These are phyloP conservation scores for Zygogramma bicolorata DNA, from an alignment of 2,888 invertebrate species.

Conservation along the genomic window DNA sequence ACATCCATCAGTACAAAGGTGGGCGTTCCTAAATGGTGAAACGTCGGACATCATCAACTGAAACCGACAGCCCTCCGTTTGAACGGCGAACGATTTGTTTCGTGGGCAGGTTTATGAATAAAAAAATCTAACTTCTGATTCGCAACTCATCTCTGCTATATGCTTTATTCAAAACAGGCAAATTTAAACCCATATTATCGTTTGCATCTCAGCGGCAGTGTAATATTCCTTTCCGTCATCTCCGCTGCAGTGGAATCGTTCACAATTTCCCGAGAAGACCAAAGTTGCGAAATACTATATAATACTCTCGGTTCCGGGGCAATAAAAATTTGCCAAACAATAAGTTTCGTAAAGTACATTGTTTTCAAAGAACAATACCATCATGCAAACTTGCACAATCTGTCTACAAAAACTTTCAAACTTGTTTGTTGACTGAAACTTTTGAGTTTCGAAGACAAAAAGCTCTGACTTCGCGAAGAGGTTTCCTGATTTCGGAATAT, in stretches of 20 bases:
- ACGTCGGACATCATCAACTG: too few relatives aligned
- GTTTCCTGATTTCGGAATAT: conserved; percentile 45
- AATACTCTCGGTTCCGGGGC: conserved; percentile 46
- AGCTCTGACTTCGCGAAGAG: conserved; percentile 31
- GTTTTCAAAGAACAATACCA: conserved; percentile 60
- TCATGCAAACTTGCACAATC: conserved; percentile 60
- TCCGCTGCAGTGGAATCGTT: conserved; percentile 33
- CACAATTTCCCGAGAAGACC: conserved; percentile 34
- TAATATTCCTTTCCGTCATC: conserved; percentile 13
- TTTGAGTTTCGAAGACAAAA: conserved; percentile 52
- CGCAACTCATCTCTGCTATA: too few relatives aligned
- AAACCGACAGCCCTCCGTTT: too few relatives aligned
- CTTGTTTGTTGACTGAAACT: conserved; percentile 58
- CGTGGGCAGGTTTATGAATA: too few relatives aligned
- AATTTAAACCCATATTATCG: background rate
- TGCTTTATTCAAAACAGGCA: background rate
- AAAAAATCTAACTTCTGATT: too few relatives aligned
- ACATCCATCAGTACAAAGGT: too few relatives aligned
- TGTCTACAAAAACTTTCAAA: conserved; percentile 58
- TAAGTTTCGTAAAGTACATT: conserved; percentile 58
- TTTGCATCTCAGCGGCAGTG: background rate
- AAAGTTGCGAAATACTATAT: conserved; percentile 42
- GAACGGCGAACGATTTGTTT: too few relatives aligned
- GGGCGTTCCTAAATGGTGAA: too few relatives aligned
- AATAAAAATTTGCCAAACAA: conserved; percentile 60